Evolutionary conservation across 2,113 vertebrate genomes (phyloP), one percentile per base, ranked within the genome.

Genomic region (Aegithalos caudatus): DNA sequence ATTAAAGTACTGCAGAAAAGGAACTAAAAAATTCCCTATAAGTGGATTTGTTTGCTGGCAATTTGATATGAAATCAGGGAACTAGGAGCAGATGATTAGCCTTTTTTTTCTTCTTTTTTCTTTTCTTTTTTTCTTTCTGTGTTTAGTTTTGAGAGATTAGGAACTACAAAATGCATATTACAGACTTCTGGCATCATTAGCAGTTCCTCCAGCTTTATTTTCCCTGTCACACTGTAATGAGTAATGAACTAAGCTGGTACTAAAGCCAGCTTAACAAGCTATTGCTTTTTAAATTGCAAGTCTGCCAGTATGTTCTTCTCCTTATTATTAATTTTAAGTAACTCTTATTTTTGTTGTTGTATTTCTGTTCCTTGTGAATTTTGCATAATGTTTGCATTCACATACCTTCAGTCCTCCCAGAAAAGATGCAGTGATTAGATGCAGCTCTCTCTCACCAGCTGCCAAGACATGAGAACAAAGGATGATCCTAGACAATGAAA

Each of bases 181-280:
- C 67, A 86, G 78, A 86, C 81, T 97, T 93, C 81, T 95, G 94
- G 88, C 83, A 90, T 96, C 86, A 92, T 96, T 97, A 95, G 47
- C 58, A 88, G 70, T 95, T 92, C 51, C 54, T 82, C 83, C 81
- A 93, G 86, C 89, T 97, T 96, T 97, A 90, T 97, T 96, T 97
- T 96, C 60, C 44, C 84, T 97, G 69, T 94, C 93, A 95, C 83
- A 91, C 78, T 70, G 35, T 95, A 94, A 92, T 88, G 78, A 96
- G 47, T 84, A 96, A 94, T 90, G 88, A 94, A 61, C 74, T 93
- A 92, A 90, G 70, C 64, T 81, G 86, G 53, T 83, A 92, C 87
- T 96, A 96, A 92, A 86, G 53, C 88, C 72, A 85, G 81, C 81
- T 93, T 94, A 94, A 94, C 58, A 90, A 96, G 84, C 87, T 80